Evolutionary conservation across 2,888 invertebrate genomes (phyloP), one percentile per base, ranked within the genome.

Genomic region (Macrosoma leucophasiata): DNA sequence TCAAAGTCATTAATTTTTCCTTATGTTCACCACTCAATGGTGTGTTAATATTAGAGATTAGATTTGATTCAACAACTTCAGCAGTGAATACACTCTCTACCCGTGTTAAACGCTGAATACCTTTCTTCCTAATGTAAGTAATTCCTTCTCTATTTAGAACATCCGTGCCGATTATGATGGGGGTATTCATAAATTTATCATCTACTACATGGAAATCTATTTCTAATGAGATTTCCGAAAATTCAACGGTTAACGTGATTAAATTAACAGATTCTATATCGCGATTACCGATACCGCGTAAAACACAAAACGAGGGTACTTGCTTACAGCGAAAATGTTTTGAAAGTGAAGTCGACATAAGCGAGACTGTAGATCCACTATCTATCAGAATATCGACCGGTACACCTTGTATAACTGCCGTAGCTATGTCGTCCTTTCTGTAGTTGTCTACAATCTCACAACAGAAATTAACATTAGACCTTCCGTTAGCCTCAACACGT

Each of bases 391-490:
- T 13, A 6, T 23, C 23, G 12, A 23, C 13, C 23, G 23, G 23
- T 12, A 13, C 23, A 5, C 23, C 23, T 4, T 23, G 7, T 12
- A 23, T 23, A 5, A 23, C 23, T 1, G 23, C 23, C 8, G 23
- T 13, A 7, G 13, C 13, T 3, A 23, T 23, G 13, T 23, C 23
- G n/a, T 2, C 7, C 7, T 13, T 11, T 13, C 7, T 23, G 23
- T 8, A 13, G 13, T 8, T 23, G 7, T 3, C 12, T 8, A 12
- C 7, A 13, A 12, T 23, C 23, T n/a, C 13, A 13, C 13, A 13
- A 12, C 23, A 23, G 7, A 23, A 23, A 23, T 23, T 23, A 23
- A 23, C 23, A 12, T 23, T 23, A 23, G 12, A 13, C n/a, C 13
- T 11, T 3, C n/a, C 13, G 13, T 3, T 11, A 13, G 12, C 3